Evolutionary conservation across 2,888 invertebrate species (phyloP).

Genomic region (Calameuta pallipes): DNA sequence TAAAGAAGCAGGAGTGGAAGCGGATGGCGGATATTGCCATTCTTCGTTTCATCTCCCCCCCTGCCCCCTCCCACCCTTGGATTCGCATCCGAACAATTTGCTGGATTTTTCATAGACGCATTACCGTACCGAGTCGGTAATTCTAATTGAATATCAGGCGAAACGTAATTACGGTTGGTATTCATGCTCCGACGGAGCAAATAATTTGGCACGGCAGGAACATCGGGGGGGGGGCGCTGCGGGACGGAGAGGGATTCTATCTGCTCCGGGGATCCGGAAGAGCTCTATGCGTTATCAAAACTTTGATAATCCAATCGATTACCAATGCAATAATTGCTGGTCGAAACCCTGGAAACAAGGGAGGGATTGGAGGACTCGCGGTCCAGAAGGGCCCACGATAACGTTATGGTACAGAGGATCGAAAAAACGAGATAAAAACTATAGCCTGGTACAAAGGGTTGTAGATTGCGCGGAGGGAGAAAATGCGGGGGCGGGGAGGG

Average conservation of each 20-base stretch:
- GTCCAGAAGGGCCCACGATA: not conserved
- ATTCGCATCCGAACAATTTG: not conserved
- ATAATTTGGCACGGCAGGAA: conserved; percentile 61
- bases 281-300: conserved; percentile 54
- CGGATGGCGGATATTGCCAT: conserved; percentile 22
- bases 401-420: not conserved
- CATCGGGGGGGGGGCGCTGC: conserved; percentile 22
- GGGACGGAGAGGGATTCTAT: conserved; percentile 12
- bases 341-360: conserved; percentile 9
- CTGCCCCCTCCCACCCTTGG: no score
- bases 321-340: conserved; percentile 39
- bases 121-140: not conserved
- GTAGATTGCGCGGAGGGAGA: not conserved
- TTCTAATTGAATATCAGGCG: conserved; percentile 66
- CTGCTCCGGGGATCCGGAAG: conserved; percentile 35
- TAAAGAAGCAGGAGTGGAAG: conserved; percentile 30
- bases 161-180: conserved; percentile 65
- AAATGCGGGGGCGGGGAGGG: not conserved
- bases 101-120: conserved; percentile 2
- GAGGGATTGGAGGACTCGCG: not conserved
- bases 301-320: conserved; percentile 56
- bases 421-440: not conserved
- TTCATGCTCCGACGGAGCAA: conserved; percentile 65
- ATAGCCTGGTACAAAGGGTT: not conserved
- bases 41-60: not conserved